These are phyloP conservation scores for Agrilus mali DNA, from an alignment of 2,888 invertebrate genomes.

Conservation along the genomic window DNA sequence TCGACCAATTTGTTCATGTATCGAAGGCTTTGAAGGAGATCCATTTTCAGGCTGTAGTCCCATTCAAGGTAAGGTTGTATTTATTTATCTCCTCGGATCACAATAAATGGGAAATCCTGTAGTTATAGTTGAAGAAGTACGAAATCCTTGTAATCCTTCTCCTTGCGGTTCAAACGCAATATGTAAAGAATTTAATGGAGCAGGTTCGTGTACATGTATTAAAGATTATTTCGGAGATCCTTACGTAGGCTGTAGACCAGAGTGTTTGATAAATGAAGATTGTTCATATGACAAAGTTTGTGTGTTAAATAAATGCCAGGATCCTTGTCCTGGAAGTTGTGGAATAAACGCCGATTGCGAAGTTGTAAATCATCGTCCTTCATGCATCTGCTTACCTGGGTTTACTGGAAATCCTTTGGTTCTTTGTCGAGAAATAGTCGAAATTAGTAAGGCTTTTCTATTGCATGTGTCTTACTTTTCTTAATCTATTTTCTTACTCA, in stretches of 20 bases:
- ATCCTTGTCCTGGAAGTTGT: slow-evolving; percentile 68
- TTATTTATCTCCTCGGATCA: not conserved
- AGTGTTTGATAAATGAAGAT: slow-evolving; percentile 67
- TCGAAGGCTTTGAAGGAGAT: slow-evolving; percentile 64
- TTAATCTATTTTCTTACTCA: slow-evolving; percentile 13
- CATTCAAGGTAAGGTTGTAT: slow-evolving; percentile 29
- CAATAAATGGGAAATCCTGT: slow-evolving; percentile 8
- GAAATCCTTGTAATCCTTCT: slow-evolving; percentile 63
- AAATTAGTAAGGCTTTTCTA: slow-evolving; percentile 11
- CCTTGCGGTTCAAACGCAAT: slow-evolving; percentile 71
- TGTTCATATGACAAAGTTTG: slow-evolving; percentile 61
- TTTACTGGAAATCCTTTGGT: slow-evolving; percentile 59
- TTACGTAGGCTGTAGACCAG: slow-evolving; percentile 66
- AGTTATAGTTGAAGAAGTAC: slow-evolving; percentile 40
- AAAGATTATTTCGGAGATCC: slow-evolving; percentile 67
- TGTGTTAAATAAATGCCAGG: slow-evolving; percentile 62
- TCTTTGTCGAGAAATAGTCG: slow-evolving; percentile 37
- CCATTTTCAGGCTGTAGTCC: slow-evolving; percentile 63
- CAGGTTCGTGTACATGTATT: slow-evolving; percentile 64
- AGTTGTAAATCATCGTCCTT: slow-evolving; percentile 63
- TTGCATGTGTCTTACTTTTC: not conserved
- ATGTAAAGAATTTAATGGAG: slow-evolving; percentile 61
- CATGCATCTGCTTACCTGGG: slow-evolving; percentile 61
- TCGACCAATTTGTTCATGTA: slow-evolving; percentile 62
- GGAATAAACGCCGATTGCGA: slow-evolving; percentile 66